phyloP scores from a whole-genome alignment of 2,888 invertebrate species.

The Xestoiulus laeticollis region DNA sequence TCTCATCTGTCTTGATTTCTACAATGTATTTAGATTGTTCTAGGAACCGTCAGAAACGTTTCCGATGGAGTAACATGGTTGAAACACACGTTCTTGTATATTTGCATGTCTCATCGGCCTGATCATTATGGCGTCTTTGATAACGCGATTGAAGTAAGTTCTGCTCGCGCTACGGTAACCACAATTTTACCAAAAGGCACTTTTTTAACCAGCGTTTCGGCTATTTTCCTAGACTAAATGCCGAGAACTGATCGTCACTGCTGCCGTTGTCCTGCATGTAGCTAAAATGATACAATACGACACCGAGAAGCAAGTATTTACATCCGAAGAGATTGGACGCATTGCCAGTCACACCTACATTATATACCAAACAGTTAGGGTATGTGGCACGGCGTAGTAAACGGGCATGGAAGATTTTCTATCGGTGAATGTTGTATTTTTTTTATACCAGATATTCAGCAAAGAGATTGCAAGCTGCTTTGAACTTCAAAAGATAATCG shows the following conservation, averaged over 20 bases:
- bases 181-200: too few species aligned
- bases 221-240: not conserved
- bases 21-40: slow-evolving; percentile 97
- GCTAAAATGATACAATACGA: slow-evolving; percentile 96
- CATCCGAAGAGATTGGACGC: slow-evolving; percentile 91
- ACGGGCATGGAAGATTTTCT: slow-evolving; percentile 44
- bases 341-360: slow-evolving; percentile 99
- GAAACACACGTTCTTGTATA: slow-evolving; percentile 96
- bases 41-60: slow-evolving; percentile 92
- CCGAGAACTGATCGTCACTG: slow-evolving; percentile 78
- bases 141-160: slow-evolving; percentile 66
- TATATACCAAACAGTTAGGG: slow-evolving; percentile 87
- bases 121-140: slow-evolving; percentile 91
- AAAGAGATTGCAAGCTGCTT: slow-evolving; percentile 77
- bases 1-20: slow-evolving; percentile 87
- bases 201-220: too few species aligned
- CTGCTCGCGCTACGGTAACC: too few species aligned
- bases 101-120: slow-evolving; percentile 91
- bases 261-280: slow-evolving; percentile 88
- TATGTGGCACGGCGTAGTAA: slow-evolving; percentile 71
- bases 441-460: not conserved
- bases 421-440: not conserved
- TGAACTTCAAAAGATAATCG: slow-evolving; percentile 94
- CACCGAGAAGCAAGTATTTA: slow-evolving; percentile 86
- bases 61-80: slow-evolving; percentile 92